Base-by-base conservation (phyloP, 2,113 vertebrate genomes). In the Forbesichthys agassizii region DNA sequence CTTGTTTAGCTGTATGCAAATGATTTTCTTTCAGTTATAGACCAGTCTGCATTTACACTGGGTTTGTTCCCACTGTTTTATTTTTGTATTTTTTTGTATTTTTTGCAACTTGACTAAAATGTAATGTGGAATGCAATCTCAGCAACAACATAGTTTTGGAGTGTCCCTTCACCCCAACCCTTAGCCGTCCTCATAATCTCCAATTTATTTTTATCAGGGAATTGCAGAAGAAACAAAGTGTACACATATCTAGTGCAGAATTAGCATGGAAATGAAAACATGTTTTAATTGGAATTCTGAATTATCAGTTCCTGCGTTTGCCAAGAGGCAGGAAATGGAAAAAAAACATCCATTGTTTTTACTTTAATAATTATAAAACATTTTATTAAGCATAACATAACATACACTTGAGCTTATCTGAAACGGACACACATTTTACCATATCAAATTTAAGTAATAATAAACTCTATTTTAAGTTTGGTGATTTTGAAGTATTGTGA, bases 1-100 rank as follows among this genome's bases (percentile, higher is more conserved):
- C 47, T 68, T 84, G 65, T 79, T 55, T 57, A 56, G 72, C 52
- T 18, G 42, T 81, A 84, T 84, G 83, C 82, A 84, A 85, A 90
- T 88, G 33, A 16, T 62, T 65, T 46, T 56, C 61, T 79, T 75
- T 82, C 71, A 69, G 55, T 67, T 61, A 66, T 77, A 75, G 13
- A 75, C 52, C 6, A 14, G 58, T 56, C 64, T 85, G 57, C 61
- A 59, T 82, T 83, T 85, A 64, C 60, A 59, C 66, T 11, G 49
- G 48, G 20, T 64, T 69, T 68, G 46, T 20, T 74, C 62, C 3
- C 7, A 81, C 27, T 27, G 1, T 27, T 27, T 27, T 27, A 27
- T 27, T 27, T 20, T 1, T 20, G 79, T 77, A 55, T 68, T 66
- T 18, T 10, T 78, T 49, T 68, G 73, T 84, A 68, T 68, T 82